These are phyloP conservation scores for Bettongia penicillata DNA, from an alignment of 2,113 vertebrate species.

Conservation along the genomic window DNA sequence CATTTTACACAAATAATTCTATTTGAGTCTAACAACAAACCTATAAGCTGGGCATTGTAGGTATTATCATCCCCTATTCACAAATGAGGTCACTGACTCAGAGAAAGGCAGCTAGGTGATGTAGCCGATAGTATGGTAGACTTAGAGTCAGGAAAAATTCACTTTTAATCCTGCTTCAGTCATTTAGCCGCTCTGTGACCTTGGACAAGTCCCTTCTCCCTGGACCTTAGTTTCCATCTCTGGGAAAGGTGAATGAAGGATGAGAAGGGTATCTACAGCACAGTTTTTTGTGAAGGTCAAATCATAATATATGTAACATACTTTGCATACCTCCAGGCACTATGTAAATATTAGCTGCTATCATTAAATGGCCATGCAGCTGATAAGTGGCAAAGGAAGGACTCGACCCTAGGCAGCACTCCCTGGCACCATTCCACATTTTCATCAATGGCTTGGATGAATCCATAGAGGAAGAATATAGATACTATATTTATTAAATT, in stretches of 20 bases:
- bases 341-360: not conserved
- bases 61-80: not conserved
- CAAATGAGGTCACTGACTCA: not conserved
- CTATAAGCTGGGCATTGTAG: not conserved
- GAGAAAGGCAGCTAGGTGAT: not conserved
- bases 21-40: not conserved
- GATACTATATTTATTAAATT: not conserved
- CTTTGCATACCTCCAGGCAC: not conserved
- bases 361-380: not conserved
- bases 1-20: not conserved
- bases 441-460: too few relatives aligned
- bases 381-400: not conserved
- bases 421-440: not conserved
- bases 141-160: not conserved
- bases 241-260: not conserved
- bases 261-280: not conserved
- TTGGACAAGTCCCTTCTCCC: not conserved
- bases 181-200: not conserved
- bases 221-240: not conserved
- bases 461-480: not conserved
- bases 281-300: not conserved
- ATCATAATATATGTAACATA: not conserved
- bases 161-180: not conserved
- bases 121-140: not conserved
- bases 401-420: not conserved